Evolutionary conservation across 2,797 vertebrate genomes (phyloP), one percentile per base, ranked within the genome.

Genomic region (Australoheros facetus): DNA sequence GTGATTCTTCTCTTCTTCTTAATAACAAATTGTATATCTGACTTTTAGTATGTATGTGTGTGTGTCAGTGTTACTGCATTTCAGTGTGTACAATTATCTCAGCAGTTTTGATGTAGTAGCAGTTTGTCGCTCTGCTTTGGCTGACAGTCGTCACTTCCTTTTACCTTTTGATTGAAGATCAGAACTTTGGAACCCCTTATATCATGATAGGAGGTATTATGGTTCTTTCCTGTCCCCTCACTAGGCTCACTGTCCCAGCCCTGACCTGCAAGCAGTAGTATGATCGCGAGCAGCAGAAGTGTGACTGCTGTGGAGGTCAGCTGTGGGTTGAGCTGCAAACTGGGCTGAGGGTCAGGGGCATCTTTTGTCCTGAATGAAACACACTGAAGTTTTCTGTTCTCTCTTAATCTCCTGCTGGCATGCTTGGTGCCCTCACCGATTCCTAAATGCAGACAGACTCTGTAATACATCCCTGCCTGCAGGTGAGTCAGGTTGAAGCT

Each of bases 401-500:
- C 88, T 77, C 77, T 84, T 26, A 73, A 74, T 62, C 88, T 89
- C 82, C 69, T 80, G 70, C 60, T 83, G 73, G 21, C 21, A 3
- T 78, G 85, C 74, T 85, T 88, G 19, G 94, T 86, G 53, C 94
- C 91, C 88, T 96, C 94, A 72, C 91, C 92, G 79, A 91, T 94
- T 79, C 94, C 94, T 77, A 96, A 93, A 54, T 95, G 97, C 74
- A 99, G 96, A 57, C 98, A 99, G 77, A 96, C 97, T 85, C 95
- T 94, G 90, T 99, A 98, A 87, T 96, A 95, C 0, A 97, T 98
- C 90, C 93, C 95, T 34, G 96, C 97, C 54, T 95, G 96, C 74
- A 99, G 96, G 83, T 96, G 97, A 51, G 97, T 98, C 74, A 99
- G 89, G 88, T 99, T 99, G 94, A 98, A 99, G 26, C 85, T 95